These are phyloP conservation scores for Lacanobia oleracea DNA, from an alignment of 2,888 invertebrate species.

Conservation along the genomic window DNA sequence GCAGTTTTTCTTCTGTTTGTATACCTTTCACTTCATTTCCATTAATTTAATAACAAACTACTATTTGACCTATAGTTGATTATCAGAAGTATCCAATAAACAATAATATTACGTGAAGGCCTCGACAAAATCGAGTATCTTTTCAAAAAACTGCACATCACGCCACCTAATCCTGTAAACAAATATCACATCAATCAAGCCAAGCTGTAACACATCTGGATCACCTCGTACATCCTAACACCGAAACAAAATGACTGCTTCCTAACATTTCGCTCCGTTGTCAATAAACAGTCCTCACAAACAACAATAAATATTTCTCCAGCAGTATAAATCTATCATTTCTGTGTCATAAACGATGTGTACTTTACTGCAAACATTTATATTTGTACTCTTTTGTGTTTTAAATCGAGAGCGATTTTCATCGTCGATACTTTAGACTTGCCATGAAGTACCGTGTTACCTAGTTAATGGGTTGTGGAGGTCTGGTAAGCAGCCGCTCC, in stretches of 20 bases:
- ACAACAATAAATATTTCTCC: slow-evolving; percentile 12
- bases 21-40: too few relatives aligned
- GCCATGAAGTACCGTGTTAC: too few relatives aligned
- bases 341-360: background rate
- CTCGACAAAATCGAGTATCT: too few relatives aligned
- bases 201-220: background rate
- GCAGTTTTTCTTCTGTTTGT: too few relatives aligned
- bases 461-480: too few relatives aligned
- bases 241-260: background rate
- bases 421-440: accelerated
- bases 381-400: slow-evolving; percentile 19
- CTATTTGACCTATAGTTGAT: too few relatives aligned
- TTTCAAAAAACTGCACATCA: too few relatives aligned
- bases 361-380: slow-evolving; percentile 4
- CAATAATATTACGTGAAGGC: too few relatives aligned
- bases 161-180: background rate
- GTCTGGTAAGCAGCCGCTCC: too few relatives aligned
- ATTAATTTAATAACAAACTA: too few relatives aligned
- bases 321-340: slow-evolving; percentile 13
- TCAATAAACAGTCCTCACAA: background rate
- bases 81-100: too few relatives aligned
- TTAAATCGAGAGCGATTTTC: background rate
- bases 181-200: slow-evolving; percentile 15
- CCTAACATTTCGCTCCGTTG: background rate
- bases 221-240: slow-evolving; percentile 9